Percentiles rank a stretch among this genome's conserved stretches.
Conservation (phyloP, 1,140 invertebrate species). For the Nephila pilipes region DNA sequence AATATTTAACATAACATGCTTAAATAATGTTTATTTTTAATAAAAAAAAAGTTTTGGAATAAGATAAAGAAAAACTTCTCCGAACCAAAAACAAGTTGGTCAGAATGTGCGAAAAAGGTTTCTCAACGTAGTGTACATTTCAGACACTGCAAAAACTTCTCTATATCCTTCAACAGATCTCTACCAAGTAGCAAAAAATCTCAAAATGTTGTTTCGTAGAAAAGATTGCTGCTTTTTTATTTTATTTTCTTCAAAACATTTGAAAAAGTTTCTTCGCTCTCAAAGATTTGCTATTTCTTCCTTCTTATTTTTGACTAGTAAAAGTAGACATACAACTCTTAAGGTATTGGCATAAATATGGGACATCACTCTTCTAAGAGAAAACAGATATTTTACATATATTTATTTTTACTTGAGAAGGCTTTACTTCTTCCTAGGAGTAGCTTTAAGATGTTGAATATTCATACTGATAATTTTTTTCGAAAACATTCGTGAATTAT, state of each 20-base stretch:
- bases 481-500: no score
- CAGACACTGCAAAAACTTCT: neutral
- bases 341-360: slow-evolving; percentile 1
- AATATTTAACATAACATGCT: no score
- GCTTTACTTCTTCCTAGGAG: no score
- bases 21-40: neutral
- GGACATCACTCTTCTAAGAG: neutral
- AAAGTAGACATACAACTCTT: neutral
- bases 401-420: neutral
- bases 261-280: slow-evolving; percentile 18
- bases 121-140: neutral
- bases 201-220: neutral
- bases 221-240: neutral
- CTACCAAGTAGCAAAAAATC: neutral
- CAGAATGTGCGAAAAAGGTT: no score
- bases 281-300: neutral
- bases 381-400: neutral
- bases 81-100: no score
- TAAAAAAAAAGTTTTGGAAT: neutral
- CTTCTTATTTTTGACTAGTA: neutral
- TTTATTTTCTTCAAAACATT: neutral
- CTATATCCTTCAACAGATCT: neutral
- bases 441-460: no score
- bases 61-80: neutral
- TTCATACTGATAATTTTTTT: no score